phyloP scores from a whole-genome alignment of 2,113 vertebrate species.

The Crotophaga sulcirostris region DNA sequence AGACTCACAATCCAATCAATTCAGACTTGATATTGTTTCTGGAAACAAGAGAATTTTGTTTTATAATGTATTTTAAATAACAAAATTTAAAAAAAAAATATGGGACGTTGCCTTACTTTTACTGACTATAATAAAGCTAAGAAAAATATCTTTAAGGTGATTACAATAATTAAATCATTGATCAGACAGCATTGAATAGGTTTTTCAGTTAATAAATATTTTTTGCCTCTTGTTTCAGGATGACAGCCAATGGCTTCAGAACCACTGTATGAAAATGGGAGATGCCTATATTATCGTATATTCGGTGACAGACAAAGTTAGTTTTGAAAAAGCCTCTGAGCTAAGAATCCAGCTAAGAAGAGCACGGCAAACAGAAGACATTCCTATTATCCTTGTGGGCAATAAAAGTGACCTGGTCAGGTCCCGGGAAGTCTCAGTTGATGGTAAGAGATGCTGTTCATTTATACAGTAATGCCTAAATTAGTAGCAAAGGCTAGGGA shows the following conservation, averaged over 20 bases:
- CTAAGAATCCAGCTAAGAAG: conserved; percentile 93
- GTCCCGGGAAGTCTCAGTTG: conserved; percentile 94
- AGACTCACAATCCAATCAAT: neutral
- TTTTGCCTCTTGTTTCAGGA: conserved; percentile 77
- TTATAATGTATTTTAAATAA: neutral
- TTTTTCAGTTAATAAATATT: neutral
- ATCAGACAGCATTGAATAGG: neutral
- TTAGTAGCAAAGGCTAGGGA: neutral
- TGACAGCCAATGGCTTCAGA: conserved; percentile 90
- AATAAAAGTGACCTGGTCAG: conserved; percentile 98
- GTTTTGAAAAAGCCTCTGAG: conserved; percentile 98
- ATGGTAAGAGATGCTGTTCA: conserved; percentile 81
- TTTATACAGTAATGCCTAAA: neutral
- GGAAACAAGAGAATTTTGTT: neutral
- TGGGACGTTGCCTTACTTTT: neutral
- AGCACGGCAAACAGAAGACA: conserved; percentile 92
- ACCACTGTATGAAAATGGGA: conserved; percentile 97
- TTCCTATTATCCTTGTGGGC: conserved; percentile 98
- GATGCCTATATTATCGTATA: conserved; percentile 98
- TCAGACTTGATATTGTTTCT: neutral
- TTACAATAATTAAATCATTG: neutral
- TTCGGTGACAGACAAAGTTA: conserved; percentile 96
- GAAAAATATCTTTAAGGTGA: neutral
- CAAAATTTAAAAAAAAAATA: neutral
- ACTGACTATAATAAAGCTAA: neutral